Base-by-base conservation (phyloP, 1,140 invertebrate genomes). In the Archivesica marissinica region DNA sequence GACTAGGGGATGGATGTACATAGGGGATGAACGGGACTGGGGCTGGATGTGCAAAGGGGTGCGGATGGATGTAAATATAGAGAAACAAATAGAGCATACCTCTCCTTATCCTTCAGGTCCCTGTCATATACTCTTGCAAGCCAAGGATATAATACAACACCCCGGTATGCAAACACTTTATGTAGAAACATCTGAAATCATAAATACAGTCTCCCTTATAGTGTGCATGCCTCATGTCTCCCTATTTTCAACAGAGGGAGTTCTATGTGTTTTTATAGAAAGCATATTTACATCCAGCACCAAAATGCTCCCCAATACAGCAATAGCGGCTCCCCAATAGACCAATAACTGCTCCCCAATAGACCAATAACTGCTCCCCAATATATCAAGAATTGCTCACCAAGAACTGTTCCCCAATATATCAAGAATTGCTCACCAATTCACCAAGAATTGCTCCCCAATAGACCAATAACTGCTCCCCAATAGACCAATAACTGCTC, bases 121-220 rank as follows among this genome's bases (percentile, higher is more conserved):
- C 98, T 95, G 91, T 99, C 98, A 92, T 98, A 99, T 15, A 99
- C 98, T 92, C 97, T 95, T 4, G 98, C 98, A 54, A 97, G 94
- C 98, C 98, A 99, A 6, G 98, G 98, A 94, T 99, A 99, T 28
- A 99, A 95, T 83, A 99, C 96, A 9, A 99, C 98, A 15, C 98
- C 98, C 90, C 98, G 95, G 93, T 99, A 99, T 20, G 98, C 98
- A 95, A 99, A 99, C 23, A 99, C 96, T 92, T 97, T 96, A 92
- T 99, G 98, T 28, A 99, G 95, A 93, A 99, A 99, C 54, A 99
- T 94, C 94, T 94, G 89, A 6, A 91, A 91, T 1, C 74, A 23
- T 41, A 50, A 47, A 80, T n/a, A 15, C 30, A 38, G 6, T 39
- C 13, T 11, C n/a, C 28, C 15, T 23, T 64, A n/a, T 52, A 7